Base-by-base conservation (phyloP, 2,797 vertebrate species). In the Potorous gilbertii region DNA sequence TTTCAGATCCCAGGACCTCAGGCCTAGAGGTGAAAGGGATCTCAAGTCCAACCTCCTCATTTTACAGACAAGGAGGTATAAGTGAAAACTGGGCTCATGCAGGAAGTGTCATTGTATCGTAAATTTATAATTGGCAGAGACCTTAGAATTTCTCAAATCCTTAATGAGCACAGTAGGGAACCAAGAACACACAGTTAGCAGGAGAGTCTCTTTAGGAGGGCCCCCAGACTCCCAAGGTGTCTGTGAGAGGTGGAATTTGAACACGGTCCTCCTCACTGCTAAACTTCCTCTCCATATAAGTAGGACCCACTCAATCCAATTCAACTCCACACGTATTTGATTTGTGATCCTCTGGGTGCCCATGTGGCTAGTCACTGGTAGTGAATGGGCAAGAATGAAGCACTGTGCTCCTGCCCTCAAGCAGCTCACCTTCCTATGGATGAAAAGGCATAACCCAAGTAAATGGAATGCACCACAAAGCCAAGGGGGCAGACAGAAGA, bases 341-440 rank as follows among this genome's bases (percentile, higher is more conserved):
- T 1, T 2, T 10, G 21, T 21, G 31, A 66, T n/a, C 16, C 62
- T 40, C 50, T 6, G 3, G 6, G 46, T 1, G 1, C 0, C 21
- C n/a, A 34, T 0, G 46, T 5, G 89, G 27, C 46, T 8, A 5
- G 46, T 91, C 31, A 54, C 50, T 16, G 56, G 50, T 3, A 29
- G 56, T 10, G 56, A 3, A 52, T 1, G 0, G 0, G 13, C 62
- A 74, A 21, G 34, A 74, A 74, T 74, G 34, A 40, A 16, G 16
- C 16, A 34, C 34, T 62, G n/a, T 6, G 66, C 18, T 46, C 74
- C 74, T 46, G 8, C n/a, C 40, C 21, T 24, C n/a, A 11, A 81
- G 40, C 6, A 81, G 21, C 21, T 46, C 21, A 46, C 9, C 1
- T 24, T 87, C 9, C 74, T 50, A 27, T 5, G 74, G 10, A 11